phyloP scores from a whole-genome alignment of 1,140 invertebrate species.

The Trachymyrmex cornetzi region DNA sequence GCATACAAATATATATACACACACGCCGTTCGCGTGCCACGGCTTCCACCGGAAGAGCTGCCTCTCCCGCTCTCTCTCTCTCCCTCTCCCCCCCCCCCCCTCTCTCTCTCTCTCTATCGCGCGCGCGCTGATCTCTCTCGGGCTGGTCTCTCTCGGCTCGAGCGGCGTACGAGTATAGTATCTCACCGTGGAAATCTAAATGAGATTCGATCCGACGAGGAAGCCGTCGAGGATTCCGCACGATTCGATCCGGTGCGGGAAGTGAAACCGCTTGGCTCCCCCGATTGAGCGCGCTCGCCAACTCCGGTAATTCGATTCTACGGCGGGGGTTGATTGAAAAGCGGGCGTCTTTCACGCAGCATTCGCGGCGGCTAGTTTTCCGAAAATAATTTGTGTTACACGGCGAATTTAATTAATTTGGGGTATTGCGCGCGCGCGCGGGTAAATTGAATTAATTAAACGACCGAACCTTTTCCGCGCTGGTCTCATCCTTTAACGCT shows the following conservation, averaged over 20 bases:
- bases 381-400: constrained; percentile 15
- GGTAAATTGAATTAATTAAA: constrained; percentile 38
- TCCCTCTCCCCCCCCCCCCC: not conserved
- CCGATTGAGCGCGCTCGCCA: constrained; percentile 33
- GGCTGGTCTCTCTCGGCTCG: not conserved
- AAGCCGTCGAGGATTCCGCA: constrained; percentile 69
- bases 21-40: constrained; percentile 48
- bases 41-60: constrained; percentile 50
- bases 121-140: too few relatives aligned
- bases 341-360: not conserved
- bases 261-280: constrained; percentile 70
- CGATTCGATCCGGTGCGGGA: constrained; percentile 74
- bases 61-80: too few relatives aligned
- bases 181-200: constrained; percentile 77
- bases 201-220: constrained; percentile 78
- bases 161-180: constrained; percentile 48
- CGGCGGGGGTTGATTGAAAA: constrained; percentile 37
- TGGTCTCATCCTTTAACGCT: not conserved
- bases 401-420: constrained; percentile 35
- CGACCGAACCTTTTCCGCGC: not conserved
- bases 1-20: constrained; percentile 7
- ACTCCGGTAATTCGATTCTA: constrained; percentile 71
- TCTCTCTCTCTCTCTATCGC: not conserved
- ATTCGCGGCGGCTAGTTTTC: constrained; percentile 3
- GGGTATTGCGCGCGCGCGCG: not conserved